Evolutionary conservation across 2,888 invertebrate species (phyloP).

Genomic region (Drosophila paramelanica): DNA sequence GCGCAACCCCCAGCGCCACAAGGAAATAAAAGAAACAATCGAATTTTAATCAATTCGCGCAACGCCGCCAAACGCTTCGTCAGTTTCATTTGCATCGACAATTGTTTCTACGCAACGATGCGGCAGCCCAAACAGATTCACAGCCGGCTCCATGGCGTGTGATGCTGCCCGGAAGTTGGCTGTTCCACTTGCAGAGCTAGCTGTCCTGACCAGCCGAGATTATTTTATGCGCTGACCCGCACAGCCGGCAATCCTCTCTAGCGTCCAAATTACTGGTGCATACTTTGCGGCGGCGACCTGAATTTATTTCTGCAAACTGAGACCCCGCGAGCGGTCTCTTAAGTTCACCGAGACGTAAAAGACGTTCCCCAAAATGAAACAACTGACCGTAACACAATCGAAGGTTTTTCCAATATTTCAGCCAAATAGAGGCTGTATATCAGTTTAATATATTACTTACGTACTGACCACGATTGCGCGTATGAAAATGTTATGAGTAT

Average conservation of each 20-base stretch:
- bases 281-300: slow-evolving; percentile 37
- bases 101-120: slow-evolving; percentile 66
- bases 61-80: slow-evolving; percentile 43
- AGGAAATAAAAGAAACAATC: slow-evolving; percentile 81
- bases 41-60: slow-evolving; percentile 85
- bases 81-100: slow-evolving; percentile 64
- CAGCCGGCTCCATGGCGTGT: not conserved
- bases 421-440: no score
- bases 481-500: no score
- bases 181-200: slow-evolving; percentile 10
- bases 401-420: no score
- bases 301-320: no score
- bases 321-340: no score
- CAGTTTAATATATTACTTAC: no score
- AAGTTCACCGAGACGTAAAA: no score
- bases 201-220: slow-evolving; percentile 55
- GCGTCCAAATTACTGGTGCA: slow-evolving; percentile 35
- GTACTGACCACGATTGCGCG: no score
- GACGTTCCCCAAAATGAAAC: no score
- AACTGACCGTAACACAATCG: no score
- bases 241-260: slow-evolving; percentile 55
- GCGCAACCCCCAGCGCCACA: slow-evolving; percentile 26
- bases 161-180: slow-evolving; percentile 21
- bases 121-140: slow-evolving; percentile 33
- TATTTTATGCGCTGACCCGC: slow-evolving; percentile 80